These are phyloP conservation scores for Xanthostigma xanthostigma DNA, from an alignment of 2,888 invertebrate species.

Conservation along the genomic window DNA sequence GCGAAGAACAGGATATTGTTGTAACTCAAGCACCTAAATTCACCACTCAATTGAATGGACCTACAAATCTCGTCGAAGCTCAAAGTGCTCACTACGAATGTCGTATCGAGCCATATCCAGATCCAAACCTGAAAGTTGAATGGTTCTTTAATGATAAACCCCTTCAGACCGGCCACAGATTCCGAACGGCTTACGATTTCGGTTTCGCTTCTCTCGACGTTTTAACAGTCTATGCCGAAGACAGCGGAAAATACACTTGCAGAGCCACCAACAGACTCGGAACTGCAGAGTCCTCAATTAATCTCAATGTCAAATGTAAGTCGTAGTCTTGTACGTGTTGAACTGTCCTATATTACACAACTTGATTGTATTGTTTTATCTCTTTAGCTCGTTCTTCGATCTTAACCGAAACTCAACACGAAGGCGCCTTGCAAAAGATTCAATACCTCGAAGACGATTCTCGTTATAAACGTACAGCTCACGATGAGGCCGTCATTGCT, in stretches of 20 bases:
- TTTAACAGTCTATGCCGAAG: slow-evolving; percentile 83
- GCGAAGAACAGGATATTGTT: slow-evolving; percentile 64
- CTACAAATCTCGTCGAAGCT: slow-evolving; percentile 68
- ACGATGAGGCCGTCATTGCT: slow-evolving; percentile 58
- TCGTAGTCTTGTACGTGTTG: slow-evolving; percentile 15
- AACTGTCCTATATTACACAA: not conserved
- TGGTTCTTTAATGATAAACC: slow-evolving; percentile 91
- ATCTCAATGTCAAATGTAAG: slow-evolving; percentile 67
- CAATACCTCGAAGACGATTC: slow-evolving; percentile 80
- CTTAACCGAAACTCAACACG: slow-evolving; percentile 82
- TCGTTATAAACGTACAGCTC: slow-evolving; percentile 52
- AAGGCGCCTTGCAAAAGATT: slow-evolving; percentile 82
- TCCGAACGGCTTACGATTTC: slow-evolving; percentile 89
- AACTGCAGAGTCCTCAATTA: slow-evolving; percentile 66
- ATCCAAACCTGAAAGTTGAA: slow-evolving; percentile 75
- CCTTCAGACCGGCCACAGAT: slow-evolving; percentile 74
- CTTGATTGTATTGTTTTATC: not conserved
- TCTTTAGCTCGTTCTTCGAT: slow-evolving; percentile 60
- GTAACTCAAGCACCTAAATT: slow-evolving; percentile 76
- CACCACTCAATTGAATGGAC: slow-evolving; percentile 73
- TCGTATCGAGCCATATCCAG: slow-evolving; percentile 83
- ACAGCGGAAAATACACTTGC: slow-evolving; percentile 84
- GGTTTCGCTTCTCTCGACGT: slow-evolving; percentile 95
- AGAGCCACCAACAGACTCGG: slow-evolving; percentile 76
- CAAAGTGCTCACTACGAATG: slow-evolving; percentile 89